Evolutionary conservation across 2,888 invertebrate genomes (phyloP), one percentile per base, ranked within the genome.

Genomic region (Eutolmus rufibarbis): DNA sequence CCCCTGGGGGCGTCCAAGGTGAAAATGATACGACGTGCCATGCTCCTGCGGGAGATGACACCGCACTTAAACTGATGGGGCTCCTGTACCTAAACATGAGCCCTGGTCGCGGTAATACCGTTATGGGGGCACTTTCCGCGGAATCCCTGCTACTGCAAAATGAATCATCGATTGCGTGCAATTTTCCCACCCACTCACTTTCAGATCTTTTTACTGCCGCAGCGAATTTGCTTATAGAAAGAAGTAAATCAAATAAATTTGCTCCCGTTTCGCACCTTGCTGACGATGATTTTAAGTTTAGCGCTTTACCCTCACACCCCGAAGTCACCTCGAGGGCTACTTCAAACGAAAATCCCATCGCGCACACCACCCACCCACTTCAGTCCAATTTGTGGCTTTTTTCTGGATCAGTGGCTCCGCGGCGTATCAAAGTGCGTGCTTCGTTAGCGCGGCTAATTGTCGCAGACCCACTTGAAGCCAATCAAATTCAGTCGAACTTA

Each of bases 61-160:
- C 74, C 74, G 23, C 74, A 85, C 66, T 51, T 51, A n/a, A 51
- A 5, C 19, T 23, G 66, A 66, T 23, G 23, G 23, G 23, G 1
- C 56, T 19, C 19, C 23, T 66, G 66, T 28, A 23, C 66, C 66
- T 51, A 51, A 66, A 19, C 23, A 66, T 34, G 28, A 14, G 28
- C 56, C 19, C 28, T 1, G 82, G 37, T 66, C 5, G 5, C 7
- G 19, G 37, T 82, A 82, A 82, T 82, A 51, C 57, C 57, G 57
- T 82, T 82, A 82, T 37, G 23, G 40, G 40, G 40, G 57, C 82
- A 82, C 66, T 82, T 66, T 57, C 9, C 66, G 66, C 66, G 66
- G 37, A 82, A 19, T 82, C 57, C 28, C 23, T 66, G 66, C 66
- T 66, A 66, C 23, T 66, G 66, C 51, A n/a, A 51, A 66, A 66